phyloP scores from a whole-genome alignment of 2,888 invertebrate species.

The Sipunculus nudus region DNA sequence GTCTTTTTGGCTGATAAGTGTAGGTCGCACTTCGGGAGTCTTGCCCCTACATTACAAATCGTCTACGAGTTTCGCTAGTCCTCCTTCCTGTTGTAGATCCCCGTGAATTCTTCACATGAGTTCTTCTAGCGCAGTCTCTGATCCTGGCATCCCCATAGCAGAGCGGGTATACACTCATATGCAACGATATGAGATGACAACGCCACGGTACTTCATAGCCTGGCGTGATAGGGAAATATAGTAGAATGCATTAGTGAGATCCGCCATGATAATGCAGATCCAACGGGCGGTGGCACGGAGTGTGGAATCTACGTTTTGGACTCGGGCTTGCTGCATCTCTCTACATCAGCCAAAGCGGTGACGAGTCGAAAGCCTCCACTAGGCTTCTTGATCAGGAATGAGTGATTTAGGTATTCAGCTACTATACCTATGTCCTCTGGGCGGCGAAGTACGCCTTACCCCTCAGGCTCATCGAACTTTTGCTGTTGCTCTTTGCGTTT shows the following conservation, averaged over 20 bases:
- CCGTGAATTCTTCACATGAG: conserved; percentile 27
- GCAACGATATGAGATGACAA: conserved; percentile 10
- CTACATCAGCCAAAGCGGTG: conserved; percentile 8
- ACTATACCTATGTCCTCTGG: neutral
- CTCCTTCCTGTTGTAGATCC: conserved; percentile 19
- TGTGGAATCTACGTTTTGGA: conserved; percentile 23
- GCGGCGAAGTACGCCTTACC: neutral
- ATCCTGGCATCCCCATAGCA: conserved; percentile 34
- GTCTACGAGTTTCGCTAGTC: conserved; percentile 23
- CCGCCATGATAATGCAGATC: conserved; percentile 29
- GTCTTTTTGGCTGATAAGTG: conserved; percentile 23
- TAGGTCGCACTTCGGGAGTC: neutral
- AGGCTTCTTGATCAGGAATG: conserved; percentile 8
- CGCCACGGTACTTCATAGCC: conserved; percentile 40
- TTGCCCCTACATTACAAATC: conserved; percentile 19
- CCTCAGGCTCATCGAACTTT: neutral
- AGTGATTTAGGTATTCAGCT: conserved; percentile 5
- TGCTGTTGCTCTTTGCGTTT: conserved; percentile 24
- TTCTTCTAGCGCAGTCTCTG: conserved; percentile 26
- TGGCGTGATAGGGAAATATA: conserved; percentile 34
- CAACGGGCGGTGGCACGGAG: conserved; percentile 25
- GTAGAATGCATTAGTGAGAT: conserved; percentile 39
- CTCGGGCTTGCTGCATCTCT: conserved; percentile 40
- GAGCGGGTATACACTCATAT: conserved; percentile 15
- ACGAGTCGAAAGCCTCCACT: neutral